phyloP scores from a whole-genome alignment of 2,797 vertebrate species.

The Pseudopleuronectes americanus region DNA sequence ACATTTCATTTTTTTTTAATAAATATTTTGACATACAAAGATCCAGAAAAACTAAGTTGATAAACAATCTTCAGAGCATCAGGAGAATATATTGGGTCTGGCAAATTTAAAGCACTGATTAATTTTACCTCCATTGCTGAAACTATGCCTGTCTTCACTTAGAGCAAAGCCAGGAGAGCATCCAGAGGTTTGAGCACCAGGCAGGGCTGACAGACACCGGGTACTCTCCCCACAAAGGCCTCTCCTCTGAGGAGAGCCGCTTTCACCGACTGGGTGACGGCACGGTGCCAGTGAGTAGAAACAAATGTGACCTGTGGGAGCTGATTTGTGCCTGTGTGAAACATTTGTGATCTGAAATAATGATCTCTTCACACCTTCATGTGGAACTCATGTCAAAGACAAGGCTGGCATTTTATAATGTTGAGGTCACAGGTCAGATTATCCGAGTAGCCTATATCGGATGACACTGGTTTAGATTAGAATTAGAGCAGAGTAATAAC shows the following conservation, averaged over 20 bases:
- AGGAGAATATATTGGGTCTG: background rate
- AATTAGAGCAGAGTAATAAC: too few relatives aligned
- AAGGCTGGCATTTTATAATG: too few relatives aligned
- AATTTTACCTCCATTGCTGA: constrained; percentile 10
- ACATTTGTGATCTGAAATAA: background rate
- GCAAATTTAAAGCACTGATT: constrained; percentile 5
- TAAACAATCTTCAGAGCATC: constrained; percentile 12
- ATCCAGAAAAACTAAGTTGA: background rate
- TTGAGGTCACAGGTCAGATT: too few relatives aligned
- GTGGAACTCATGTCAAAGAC: too few relatives aligned
- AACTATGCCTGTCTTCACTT: constrained; percentile 49
- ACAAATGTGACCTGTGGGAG: background rate
- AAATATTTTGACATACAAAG: background rate
- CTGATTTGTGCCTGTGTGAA: background rate
- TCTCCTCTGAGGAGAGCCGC: constrained; percentile 91
- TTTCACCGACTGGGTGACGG: constrained; percentile 89
- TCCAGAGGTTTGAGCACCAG: constrained; percentile 94
- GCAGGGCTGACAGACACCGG: constrained; percentile 92
- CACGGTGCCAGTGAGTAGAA: constrained; percentile 88
- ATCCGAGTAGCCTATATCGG: too few relatives aligned
- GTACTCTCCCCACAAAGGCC: constrained; percentile 94
- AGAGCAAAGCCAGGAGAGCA: constrained; percentile 94
- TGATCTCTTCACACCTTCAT: too few relatives aligned
- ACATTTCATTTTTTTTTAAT: background rate
- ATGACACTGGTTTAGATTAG: too few relatives aligned